Percentiles rank a stretch among this genome's conserved stretches.
These are phyloP conservation scores for Silurus glanis DNA, from an alignment of 2,113 vertebrate species.

Conservation along the genomic window DNA sequence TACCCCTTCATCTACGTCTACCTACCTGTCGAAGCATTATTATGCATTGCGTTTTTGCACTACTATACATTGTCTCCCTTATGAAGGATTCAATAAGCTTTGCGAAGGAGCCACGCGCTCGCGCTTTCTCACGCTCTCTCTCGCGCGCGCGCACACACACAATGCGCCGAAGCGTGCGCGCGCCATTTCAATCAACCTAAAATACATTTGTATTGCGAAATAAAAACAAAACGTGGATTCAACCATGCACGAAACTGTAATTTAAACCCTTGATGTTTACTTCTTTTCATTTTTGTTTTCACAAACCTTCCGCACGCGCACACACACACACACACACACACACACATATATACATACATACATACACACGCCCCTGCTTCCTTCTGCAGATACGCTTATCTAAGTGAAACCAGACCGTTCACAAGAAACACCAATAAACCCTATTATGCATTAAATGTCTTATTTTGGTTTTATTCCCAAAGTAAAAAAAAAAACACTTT, in stretches of 20 bases:
- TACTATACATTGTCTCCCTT: neutral
- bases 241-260: neutral
- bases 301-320: neutral
- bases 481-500: neutral
- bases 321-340: no score
- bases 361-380: neutral
- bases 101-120: neutral
- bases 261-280: neutral
- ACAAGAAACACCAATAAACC: neutral
- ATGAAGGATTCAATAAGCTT: neutral
- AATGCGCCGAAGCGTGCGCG: neutral
- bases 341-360: no score
- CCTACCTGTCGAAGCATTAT: neutral
- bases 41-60: neutral
- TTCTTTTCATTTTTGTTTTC: neutral
- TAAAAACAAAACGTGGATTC: no score
- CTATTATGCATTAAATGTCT: neutral
- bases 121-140: neutral
- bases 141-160: neutral
- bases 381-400: neutral
- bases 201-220: neutral
- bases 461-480: neutral
- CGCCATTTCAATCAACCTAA: neutral
- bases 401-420: neutral
- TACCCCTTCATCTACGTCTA: neutral